These are phyloP conservation scores for Hermodice carunculata DNA, from an alignment of 2,888 invertebrate species.

Conservation along the genomic window DNA sequence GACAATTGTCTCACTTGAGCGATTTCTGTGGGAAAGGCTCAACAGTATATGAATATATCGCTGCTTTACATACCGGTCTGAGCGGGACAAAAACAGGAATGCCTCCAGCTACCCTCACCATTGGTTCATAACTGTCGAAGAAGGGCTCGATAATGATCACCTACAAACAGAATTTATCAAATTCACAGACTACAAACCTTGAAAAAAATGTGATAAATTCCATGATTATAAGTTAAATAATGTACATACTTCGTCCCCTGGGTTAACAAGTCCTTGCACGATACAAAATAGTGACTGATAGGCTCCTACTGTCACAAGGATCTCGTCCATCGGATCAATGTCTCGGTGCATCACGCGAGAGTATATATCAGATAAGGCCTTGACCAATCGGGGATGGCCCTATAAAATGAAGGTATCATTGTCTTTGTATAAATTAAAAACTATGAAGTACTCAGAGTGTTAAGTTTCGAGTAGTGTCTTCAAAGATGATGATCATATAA, in stretches of 20 bases:
- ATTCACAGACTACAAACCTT: background rate
- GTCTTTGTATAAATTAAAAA: no score
- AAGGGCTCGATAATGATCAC: slow-evolving; percentile 98
- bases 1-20: no score
- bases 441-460: no score
- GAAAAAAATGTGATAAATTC: no score
- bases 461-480: no score
- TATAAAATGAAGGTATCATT: slow-evolving; percentile 71
- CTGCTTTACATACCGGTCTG: slow-evolving; percentile 69
- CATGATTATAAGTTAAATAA: no score
- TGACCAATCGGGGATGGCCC: slow-evolving; percentile 93
- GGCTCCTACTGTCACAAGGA: slow-evolving; percentile 92
- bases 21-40: no score
- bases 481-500: no score
- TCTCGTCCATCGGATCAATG: slow-evolving; percentile 88
- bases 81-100: slow-evolving; percentile 88
- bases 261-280: slow-evolving; percentile 88
- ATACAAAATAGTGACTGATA: slow-evolving; percentile 93
- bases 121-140: slow-evolving; percentile 98
- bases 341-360: slow-evolving; percentile 81
- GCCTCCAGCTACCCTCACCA: slow-evolving; percentile 91
- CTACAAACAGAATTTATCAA: slow-evolving; percentile 66
- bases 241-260: slow-evolving; percentile 76
- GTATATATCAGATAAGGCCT: slow-evolving; percentile 87
- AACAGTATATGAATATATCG: no score